phyloP scores from a whole-genome alignment of 2,888 invertebrate genomes.

The Tenthredo notha region DNA sequence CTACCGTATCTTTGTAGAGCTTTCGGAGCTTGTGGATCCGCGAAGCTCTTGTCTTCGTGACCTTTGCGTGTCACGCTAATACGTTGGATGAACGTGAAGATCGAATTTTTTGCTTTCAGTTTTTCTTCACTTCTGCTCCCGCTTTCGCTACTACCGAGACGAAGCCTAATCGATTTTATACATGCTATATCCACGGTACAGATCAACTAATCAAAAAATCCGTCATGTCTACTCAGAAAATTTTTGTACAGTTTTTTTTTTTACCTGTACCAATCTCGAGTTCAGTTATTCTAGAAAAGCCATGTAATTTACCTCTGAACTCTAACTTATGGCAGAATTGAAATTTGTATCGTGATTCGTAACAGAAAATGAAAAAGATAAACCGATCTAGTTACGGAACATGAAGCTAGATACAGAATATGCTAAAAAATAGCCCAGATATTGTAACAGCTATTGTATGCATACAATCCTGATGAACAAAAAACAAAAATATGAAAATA shows the following conservation, averaged over 20 bases:
- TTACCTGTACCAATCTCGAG: background rate
- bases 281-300: background rate
- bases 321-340: background rate
- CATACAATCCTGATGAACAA: too few relatives aligned
- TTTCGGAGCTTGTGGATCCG: too few relatives aligned
- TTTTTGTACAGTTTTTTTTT: background rate
- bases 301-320: background rate
- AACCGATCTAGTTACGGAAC: background rate
- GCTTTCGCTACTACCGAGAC: background rate
- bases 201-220: background rate
- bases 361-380: background rate
- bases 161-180: background rate
- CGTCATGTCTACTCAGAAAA: background rate
- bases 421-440: background rate
- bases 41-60: slow-evolving; percentile 3
- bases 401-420: background rate
- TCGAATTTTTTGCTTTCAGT: background rate
- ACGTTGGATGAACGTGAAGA: slow-evolving; percentile 30
- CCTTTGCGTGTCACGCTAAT: slow-evolving; percentile 37
- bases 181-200: background rate
- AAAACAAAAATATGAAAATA: too few relatives aligned
- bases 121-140: background rate
- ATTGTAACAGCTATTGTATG: too few relatives aligned
- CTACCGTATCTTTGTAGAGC: background rate
- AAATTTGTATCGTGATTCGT: background rate